These are phyloP conservation scores for Rhabdomys pumilio DNA, from an alignment of 2,797 vertebrate genomes.

Conservation along the genomic window DNA sequence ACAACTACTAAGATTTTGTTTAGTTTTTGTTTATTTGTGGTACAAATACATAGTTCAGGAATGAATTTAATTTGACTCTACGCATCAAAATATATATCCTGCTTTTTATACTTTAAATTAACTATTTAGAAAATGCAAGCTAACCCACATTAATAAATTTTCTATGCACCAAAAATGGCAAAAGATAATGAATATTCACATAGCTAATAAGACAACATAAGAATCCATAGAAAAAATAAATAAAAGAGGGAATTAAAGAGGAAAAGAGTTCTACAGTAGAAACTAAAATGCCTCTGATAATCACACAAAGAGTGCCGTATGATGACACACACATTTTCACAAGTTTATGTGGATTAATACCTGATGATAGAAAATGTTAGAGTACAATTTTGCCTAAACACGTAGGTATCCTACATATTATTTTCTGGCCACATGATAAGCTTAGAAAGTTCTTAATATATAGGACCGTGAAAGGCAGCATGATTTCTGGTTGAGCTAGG, in stretches of 20 bases:
- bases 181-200: neutral
- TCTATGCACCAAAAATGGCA: neutral
- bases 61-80: neutral
- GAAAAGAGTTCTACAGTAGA: neutral
- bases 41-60: neutral
- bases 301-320: no score
- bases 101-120: neutral
- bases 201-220: neutral
- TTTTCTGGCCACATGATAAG: no score
- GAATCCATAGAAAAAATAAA: no score
- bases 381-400: no score
- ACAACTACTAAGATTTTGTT: neutral
- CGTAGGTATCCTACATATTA: no score
- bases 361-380: no score
- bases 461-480: no score
- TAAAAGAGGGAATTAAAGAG: neutral
- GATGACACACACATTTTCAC: no score
- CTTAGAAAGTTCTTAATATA: no score
- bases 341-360: no score
- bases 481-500: no score
- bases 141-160: neutral
- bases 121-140: neutral
- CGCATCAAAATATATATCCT: neutral
- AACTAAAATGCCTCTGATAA: neutral
- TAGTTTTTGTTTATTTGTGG: neutral